phyloP scores from a whole-genome alignment of 1,140 invertebrate species.

The Megathymus violae region DNA sequence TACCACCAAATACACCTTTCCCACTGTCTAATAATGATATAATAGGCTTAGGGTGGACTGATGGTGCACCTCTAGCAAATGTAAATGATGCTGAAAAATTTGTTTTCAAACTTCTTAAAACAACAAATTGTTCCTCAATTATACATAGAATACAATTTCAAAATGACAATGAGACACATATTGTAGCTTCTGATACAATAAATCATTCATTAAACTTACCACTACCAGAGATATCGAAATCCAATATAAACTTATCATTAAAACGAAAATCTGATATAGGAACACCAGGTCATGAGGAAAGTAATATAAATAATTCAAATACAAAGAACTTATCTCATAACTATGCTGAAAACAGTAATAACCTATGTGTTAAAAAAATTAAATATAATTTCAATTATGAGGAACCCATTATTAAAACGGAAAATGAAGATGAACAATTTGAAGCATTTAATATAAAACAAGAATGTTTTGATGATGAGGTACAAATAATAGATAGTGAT shows the following conservation, averaged over 20 bases:
- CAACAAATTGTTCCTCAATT: conserved; percentile 39
- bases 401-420: conserved; percentile 48
- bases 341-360: conserved; percentile 20
- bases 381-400: conserved; percentile 47
- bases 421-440: conserved; percentile 61
- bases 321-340: not conserved
- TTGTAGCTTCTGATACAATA: conserved; percentile 43
- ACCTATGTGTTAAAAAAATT: conserved; percentile 45
- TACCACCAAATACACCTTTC: conserved; percentile 58
- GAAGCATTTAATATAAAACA: conserved; percentile 75
- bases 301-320: conserved; percentile 14
- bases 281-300: conserved; percentile 43
- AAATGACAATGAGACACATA: conserved; percentile 54
- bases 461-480: conserved; percentile 64
- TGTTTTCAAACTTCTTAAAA: conserved; percentile 64
- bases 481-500: conserved; percentile 67
- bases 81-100: conserved; percentile 67
- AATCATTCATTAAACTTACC: conserved; percentile 12
- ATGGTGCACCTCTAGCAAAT: conserved; percentile 47
- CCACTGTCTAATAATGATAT: conserved; percentile 55
- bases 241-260: conserved; percentile 31
- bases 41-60: conserved; percentile 70
- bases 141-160: conserved; percentile 56
- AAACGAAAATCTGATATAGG: conserved; percentile 49
- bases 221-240: conserved; percentile 12